Base-by-base conservation (phyloP, 2,797 vertebrate species). In the Atherinosoma microstoma region DNA sequence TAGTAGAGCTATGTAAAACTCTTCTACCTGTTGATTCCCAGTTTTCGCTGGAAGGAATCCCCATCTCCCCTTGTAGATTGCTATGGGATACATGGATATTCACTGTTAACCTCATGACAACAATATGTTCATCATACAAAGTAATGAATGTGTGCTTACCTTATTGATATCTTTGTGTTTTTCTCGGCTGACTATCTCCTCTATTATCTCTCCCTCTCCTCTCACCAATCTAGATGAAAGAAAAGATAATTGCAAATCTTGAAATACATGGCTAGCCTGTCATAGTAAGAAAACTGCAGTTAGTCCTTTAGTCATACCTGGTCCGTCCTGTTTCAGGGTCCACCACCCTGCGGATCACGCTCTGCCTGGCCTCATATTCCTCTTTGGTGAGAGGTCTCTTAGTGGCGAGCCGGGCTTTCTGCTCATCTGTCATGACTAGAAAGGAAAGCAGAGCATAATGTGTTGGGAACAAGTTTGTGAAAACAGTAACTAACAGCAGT, bases 341-440 rank as follows among this genome's bases (percentile, higher is more conserved):
- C 66, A 97, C 89, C 2, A 98, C 96, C 81, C 90, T 95, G 77
- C 97, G 96, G 64, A 99, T 97, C 68, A 99, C 73, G 0, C 97
- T 99, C 92, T 99, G 97, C 62, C 96, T 90, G 1, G 97, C 97
- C 0, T 99, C 97, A 80, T 98, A 99, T 76, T 99, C 98, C 71
- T 99, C 97, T 87, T 98, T 99, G 0, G 97, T 99, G 91, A 99
- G 93, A 0, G 98, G 98, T 73, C 97, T 97, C 94, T 97, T 98
- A 0, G 97, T 98, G 89, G 96, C 94, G 71, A 98, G 94, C n/a
- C 96, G 95, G 53, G 96, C 97, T 58, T 98, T 99, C 92, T 99
- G 98, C 47, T 98, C 97, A 0, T 99, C 98, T 0, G 98, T 99
- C 94, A 99, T 94, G 20, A 84, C 98, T 98, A 83, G 36, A 76